phyloP scores from a whole-genome alignment of 1,140 invertebrate genomes.

The Lasioglossum baleicum region DNA sequence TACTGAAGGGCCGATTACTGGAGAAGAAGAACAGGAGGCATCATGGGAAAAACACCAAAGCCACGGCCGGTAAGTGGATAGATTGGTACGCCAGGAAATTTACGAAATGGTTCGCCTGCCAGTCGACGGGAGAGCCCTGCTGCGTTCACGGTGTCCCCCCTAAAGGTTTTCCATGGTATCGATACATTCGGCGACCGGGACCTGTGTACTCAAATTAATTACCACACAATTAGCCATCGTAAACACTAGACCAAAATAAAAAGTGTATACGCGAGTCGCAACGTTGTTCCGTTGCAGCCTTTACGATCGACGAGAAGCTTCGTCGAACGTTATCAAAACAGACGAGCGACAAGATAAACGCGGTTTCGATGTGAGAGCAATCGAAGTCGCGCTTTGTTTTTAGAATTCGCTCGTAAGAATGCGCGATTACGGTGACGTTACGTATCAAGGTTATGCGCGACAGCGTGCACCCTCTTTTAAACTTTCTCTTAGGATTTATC shows the following conservation, averaged over 20 bases:
- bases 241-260: neutral
- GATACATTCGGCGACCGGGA: constrained; percentile 50
- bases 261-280: neutral
- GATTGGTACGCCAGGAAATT: constrained; percentile 55
- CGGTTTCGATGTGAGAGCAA: too few relatives aligned
- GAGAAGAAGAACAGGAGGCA: constrained; percentile 72
- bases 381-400: constrained; percentile 20
- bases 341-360: neutral
- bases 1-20: constrained; percentile 70
- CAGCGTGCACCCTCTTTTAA: neutral
- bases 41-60: constrained; percentile 74
- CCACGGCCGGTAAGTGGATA: constrained; percentile 75
- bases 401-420: constrained; percentile 10
- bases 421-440: constrained; percentile 2
- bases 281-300: neutral
- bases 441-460: constrained; percentile 25
- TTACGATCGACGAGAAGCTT: neutral
- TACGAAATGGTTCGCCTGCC: constrained; percentile 62
- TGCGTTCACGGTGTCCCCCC: constrained; percentile 42
- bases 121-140: constrained; percentile 64
- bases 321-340: neutral
- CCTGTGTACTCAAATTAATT: constrained; percentile 16
- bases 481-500: neutral
- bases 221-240: neutral
- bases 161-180: constrained; percentile 65